A percentile compares a stretch with the other conserved stretches of the same genome.
phyloP scores from a whole-genome alignment of 1,140 invertebrate species.

The Calliphora vicina region DNA sequence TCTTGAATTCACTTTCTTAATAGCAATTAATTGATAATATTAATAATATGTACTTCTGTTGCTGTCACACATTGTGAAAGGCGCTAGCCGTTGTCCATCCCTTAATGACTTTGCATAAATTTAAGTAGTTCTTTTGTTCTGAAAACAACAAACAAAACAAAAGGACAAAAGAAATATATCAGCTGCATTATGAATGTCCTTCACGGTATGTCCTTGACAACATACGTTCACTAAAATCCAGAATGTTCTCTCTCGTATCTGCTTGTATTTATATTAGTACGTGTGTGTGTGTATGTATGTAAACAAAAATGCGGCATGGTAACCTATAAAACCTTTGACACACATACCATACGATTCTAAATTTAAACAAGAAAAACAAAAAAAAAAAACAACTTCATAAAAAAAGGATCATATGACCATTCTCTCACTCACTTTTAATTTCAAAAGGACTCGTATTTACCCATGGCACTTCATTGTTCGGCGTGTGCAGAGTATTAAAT shows the following conservation, averaged over 20 bases:
- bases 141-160: not conserved
- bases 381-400: not conserved
- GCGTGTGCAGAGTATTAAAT: not conserved
- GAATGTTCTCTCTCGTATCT: not conserved
- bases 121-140: constrained; percentile 20
- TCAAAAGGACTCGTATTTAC: not conserved
- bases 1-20: not conserved
- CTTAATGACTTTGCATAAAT: constrained; percentile 26
- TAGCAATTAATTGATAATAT: not conserved
- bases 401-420: not conserved
- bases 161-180: not conserved
- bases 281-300: not conserved
- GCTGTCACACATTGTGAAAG: not conserved
- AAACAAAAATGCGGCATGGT: constrained; percentile 1
- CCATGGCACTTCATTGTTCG: not conserved
- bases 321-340: constrained; percentile 24
- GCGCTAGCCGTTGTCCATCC: constrained; percentile 18
- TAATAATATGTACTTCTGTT: not conserved
- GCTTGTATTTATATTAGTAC: no score
- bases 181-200: constrained; percentile 25
- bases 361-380: not conserved
- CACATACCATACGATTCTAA: not conserved
- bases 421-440: not conserved
- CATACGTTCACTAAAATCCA: not conserved
- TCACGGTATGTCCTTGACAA: constrained; percentile 26